Conservation (phyloP, 2,888 invertebrate species). For the Stenodera caucasica region DNA sequence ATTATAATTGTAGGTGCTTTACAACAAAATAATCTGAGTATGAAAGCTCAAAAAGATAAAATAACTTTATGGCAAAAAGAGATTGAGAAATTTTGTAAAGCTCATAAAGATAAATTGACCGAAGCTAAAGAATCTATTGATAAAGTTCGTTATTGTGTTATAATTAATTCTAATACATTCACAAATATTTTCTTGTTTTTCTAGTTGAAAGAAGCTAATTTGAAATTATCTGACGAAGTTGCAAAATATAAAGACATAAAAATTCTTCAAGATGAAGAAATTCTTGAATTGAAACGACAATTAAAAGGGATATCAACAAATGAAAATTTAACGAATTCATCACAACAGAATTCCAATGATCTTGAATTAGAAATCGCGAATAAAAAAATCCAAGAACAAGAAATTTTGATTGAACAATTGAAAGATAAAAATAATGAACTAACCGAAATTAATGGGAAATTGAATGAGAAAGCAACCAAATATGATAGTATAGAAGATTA, state of each 20-base stretch:
- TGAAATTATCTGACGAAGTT: conserved; percentile 26
- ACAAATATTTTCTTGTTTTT: conserved; percentile 6
- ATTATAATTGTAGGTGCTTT: conserved; percentile 60
- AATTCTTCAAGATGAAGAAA: conserved; percentile 32
- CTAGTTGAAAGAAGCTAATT: conserved; percentile 45
- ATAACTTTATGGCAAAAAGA: conserved; percentile 68
- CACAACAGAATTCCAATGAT: conserved; percentile 32
- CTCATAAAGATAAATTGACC: conserved; percentile 68
- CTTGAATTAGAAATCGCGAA: conserved; percentile 40
- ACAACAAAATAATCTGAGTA: conserved; percentile 66
- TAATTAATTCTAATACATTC: no score
- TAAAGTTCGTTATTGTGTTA: conserved; percentile 60
- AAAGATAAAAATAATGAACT: conserved; percentile 24
- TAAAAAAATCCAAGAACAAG: conserved; percentile 39
- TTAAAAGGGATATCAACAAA: conserved; percentile 13
- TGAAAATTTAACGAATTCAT: neutral
- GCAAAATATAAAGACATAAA: conserved; percentile 26
- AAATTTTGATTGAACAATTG: conserved; percentile 25
- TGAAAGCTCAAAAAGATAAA: conserved; percentile 67
- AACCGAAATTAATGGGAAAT: conserved; percentile 11
- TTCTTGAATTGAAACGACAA: conserved; percentile 52
- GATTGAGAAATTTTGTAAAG: conserved; percentile 63
- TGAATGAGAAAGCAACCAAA: conserved; percentile 13
- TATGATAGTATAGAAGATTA: conserved; percentile 4
- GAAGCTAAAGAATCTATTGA: conserved; percentile 66